phyloP scores from a whole-genome alignment of 1,140 invertebrate species.

The Drosophila murphyi region DNA sequence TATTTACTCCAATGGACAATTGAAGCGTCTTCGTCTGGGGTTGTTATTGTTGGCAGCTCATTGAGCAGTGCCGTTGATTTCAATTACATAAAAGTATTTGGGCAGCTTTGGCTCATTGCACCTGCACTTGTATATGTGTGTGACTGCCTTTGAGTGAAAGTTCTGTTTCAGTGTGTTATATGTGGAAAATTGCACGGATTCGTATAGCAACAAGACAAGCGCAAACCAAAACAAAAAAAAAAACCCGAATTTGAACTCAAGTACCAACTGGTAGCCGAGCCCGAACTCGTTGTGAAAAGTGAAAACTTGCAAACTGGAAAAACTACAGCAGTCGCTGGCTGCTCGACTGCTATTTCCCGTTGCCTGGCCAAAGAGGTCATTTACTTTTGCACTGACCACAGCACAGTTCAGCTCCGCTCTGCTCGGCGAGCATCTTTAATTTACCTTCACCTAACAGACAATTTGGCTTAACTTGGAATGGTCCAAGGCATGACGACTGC shows the following conservation, averaged over 20 bases:
- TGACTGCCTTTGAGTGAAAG: constrained; percentile 59
- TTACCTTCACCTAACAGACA: constrained; percentile 49
- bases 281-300: constrained; percentile 75
- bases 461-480: constrained; percentile 35
- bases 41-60: constrained; percentile 49
- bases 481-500: constrained; percentile 19
- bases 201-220: constrained; percentile 23
- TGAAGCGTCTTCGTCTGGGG: constrained; percentile 37
- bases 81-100: constrained; percentile 70
- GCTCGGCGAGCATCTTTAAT: constrained; percentile 47
- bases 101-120: constrained; percentile 67
- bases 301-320: constrained; percentile 80
- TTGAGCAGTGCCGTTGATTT: constrained; percentile 46
- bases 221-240: neutral
- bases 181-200: constrained; percentile 63
- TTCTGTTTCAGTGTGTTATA: constrained; percentile 49
- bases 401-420: constrained; percentile 4
- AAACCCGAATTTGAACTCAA: constrained; percentile 1
- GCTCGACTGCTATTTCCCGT: constrained; percentile 62
- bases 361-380: constrained; percentile 66
- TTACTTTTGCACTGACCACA: constrained; percentile 48
- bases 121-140: constrained; percentile 23
- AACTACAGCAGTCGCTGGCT: constrained; percentile 48
- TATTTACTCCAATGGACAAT: constrained; percentile 42
- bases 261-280: neutral